A percentile compares a stretch with the other conserved stretches of the same genome.
Evolutionary conservation across 2,113 vertebrate species (phyloP).

Genomic region (Scomber japonicus): DNA sequence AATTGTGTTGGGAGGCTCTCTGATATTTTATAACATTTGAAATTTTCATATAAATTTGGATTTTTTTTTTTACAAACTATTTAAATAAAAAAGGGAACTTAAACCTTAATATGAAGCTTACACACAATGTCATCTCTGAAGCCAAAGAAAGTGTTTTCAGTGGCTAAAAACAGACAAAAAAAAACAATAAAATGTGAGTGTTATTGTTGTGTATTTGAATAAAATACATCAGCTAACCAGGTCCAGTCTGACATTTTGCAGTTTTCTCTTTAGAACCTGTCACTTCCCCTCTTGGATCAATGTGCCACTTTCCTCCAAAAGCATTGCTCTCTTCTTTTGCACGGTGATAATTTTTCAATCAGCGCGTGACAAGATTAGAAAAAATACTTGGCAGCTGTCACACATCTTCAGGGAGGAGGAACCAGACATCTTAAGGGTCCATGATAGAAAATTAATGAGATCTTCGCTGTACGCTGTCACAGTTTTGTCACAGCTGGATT

Average conservation of each 20-base stretch:
- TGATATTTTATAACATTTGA: too few relatives aligned
- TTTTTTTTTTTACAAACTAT: too few relatives aligned
- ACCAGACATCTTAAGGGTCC: conserved; percentile 50
- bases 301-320: conserved; percentile 15
- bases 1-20: too few relatives aligned
- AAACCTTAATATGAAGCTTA: too few relatives aligned
- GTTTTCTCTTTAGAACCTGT: neutral
- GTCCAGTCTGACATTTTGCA: neutral
- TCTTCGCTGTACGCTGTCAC: conserved; percentile 34
- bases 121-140: too few relatives aligned
- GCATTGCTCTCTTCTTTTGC: conserved; percentile 3
- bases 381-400: conserved; percentile 75
- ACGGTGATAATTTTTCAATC: conserved; percentile 56
- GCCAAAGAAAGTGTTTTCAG: neutral
- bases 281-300: neutral
- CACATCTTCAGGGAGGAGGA: conserved; percentile 49
- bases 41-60: too few relatives aligned
- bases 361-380: conserved; percentile 53
- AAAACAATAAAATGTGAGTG: neutral
- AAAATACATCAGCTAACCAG: neutral
- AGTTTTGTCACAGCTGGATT: conserved; percentile 66
- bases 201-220: too few relatives aligned
- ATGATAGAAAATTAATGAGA: conserved; percentile 73
- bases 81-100: too few relatives aligned
- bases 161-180: too few relatives aligned